A percentile compares a stretch with the other conserved stretches of the same genome.
Conservation (phyloP, 2,797 vertebrate genomes). For the Pyrocephalus nanus region DNA sequence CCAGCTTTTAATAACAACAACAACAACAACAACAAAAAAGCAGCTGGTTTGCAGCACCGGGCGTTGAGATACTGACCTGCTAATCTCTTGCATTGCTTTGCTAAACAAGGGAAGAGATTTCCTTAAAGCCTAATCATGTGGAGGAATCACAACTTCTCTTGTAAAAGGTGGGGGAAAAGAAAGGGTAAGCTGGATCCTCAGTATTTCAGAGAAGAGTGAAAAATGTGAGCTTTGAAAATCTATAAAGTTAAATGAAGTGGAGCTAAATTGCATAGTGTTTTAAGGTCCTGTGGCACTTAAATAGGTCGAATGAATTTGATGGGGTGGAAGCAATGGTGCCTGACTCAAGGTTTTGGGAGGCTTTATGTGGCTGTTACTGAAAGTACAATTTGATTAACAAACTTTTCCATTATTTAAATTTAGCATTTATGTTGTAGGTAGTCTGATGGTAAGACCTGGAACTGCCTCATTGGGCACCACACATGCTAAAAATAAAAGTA, state of each 20-base stretch:
- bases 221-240: neutral
- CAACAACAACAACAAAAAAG: neutral
- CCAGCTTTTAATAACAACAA: neutral
- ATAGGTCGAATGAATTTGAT: neutral
- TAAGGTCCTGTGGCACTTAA: neutral
- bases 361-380: neutral
- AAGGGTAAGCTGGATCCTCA: neutral
- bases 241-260: neutral
- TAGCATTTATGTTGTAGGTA: neutral
- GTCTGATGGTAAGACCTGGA: neutral
- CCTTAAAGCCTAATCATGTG: neutral
- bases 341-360: neutral
- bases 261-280: neutral
- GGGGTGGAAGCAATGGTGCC: neutral
- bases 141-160: neutral
- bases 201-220: neutral
- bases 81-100: slow-evolving; percentile 32
- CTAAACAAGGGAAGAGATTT: neutral
- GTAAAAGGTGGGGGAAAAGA: neutral
- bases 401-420: neutral
- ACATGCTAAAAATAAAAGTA: neutral
- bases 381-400: neutral
- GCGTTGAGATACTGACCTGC: neutral
- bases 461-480: neutral
- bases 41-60: neutral